Conservation (phyloP, 2,888 invertebrate species). For the Sinopyrophorus schimmeli region DNA sequence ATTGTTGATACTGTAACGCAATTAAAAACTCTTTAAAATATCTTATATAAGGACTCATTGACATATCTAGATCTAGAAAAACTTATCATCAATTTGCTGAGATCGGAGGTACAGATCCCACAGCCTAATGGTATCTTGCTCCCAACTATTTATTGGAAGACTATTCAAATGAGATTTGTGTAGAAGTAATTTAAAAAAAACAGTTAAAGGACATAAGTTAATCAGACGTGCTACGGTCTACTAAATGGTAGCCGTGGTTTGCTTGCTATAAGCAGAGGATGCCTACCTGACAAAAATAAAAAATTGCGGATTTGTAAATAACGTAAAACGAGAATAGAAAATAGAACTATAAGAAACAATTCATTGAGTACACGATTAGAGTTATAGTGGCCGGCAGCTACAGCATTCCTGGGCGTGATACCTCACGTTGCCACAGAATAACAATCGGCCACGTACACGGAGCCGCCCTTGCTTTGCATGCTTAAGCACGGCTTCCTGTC, state of each 20-base stretch:
- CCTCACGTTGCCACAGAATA: constrained; percentile 49
- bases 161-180: no score
- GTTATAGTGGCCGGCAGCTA: constrained; percentile 40
- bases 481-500: constrained; percentile 53
- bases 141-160: no score
- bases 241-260: no score
- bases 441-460: constrained; percentile 53
- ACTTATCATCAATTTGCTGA: no score
- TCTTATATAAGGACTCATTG: no score
- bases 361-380: constrained; percentile 40
- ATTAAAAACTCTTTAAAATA: not conserved
- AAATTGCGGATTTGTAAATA: constrained; percentile 13
- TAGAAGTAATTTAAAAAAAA: no score
- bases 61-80: no score
- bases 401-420: constrained; percentile 54
- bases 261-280: no score
- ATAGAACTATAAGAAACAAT: constrained; percentile 31
- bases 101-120: no score
- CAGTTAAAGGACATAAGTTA: no score
- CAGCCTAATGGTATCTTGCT: no score
- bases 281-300: constrained; percentile 8
- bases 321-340: constrained; percentile 23
- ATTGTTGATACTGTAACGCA: constrained; percentile 72
- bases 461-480: constrained; percentile 47
- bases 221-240: no score